Conservation (phyloP, 1,140 invertebrate species). For the Temnothorax curvispinosus region DNA sequence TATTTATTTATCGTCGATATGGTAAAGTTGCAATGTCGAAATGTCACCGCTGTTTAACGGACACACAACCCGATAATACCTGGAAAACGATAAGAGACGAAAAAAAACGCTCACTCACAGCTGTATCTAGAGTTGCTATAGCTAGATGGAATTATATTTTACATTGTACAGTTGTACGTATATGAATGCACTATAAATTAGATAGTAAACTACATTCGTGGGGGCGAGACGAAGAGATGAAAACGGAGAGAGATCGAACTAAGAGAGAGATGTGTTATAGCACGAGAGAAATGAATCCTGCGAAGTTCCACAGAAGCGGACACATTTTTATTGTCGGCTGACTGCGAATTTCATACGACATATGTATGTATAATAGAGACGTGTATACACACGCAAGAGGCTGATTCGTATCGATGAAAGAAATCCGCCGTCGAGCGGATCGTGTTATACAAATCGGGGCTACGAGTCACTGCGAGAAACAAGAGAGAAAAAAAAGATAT, state of each 20-base stretch:
- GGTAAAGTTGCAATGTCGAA: slow-evolving; percentile 26
- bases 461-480: background rate
- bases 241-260: slow-evolving; percentile 12
- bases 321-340: slow-evolving; percentile 65
- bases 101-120: slow-evolving; percentile 66
- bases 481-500: background rate
- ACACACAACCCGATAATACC: slow-evolving; percentile 16
- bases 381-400: slow-evolving; percentile 11
- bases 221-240: background rate
- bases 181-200: slow-evolving; percentile 76
- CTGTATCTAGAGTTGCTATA: slow-evolving; percentile 77
- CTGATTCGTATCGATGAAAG: slow-evolving; percentile 6
- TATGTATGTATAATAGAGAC: slow-evolving; percentile 51
- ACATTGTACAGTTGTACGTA: slow-evolving; percentile 80
- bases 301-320: slow-evolving; percentile 24
- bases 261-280: background rate
- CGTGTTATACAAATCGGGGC: slow-evolving; percentile 46
- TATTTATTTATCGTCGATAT: slow-evolving; percentile 17
- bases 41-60: slow-evolving; percentile 16
- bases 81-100: slow-evolving; percentile 21
- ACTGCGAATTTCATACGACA: slow-evolving; percentile 56
- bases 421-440: slow-evolving; percentile 2
- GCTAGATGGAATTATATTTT: slow-evolving; percentile 83
- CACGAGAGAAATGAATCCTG: background rate
- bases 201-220: slow-evolving; percentile 72